Base-by-base conservation (phyloP, 2,888 invertebrate species). In the Ashinkailepas kermadecensis region DNA sequence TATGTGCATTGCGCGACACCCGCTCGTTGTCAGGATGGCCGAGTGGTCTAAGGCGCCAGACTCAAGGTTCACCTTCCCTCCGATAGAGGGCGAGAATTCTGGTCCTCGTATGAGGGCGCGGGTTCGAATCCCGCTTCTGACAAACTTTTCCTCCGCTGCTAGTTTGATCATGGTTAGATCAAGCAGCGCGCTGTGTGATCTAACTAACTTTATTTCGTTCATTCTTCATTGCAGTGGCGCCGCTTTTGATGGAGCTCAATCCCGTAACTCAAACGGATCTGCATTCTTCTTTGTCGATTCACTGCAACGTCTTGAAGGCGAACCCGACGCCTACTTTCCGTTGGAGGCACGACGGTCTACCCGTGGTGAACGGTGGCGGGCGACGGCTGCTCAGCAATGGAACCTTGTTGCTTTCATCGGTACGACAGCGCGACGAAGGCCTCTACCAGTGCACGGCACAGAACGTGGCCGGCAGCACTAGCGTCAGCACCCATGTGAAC, bases 391-490 rank as follows among this genome's bases (percentile, higher is more conserved):
- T 80, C 23, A 21, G 86, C 80, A 86, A 86, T 67, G 83, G 84
- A 58, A 83, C 84, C 21, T 80, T 85, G 57, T 81, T 82, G 21
- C 84, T 85, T 39, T 81, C 79, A 23, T 80, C 84, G 70, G 84
- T 85, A 0, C 84, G 84, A 13, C 85, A 85, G 81, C 84, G 85
- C 8, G 85, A 87, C 83, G 85, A 83, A 62, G 86, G 84, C 85
- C 87, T 79, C 11, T 89, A 89, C 84, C 85, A 86, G 25, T 89
- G 89, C 85, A 85, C 87, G 85, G 85, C 88, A 83, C 85, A 85
- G 85, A 86, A 88, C 86, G 82, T 85, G 83, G 86, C 86, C 86
- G 85, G 87, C 21, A 80, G 80, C 74, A 80, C 82, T 10, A 82
- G 83, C 12, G 59, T 81, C 54, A 83, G 80, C n/a, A 80, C 83